These are phyloP conservation scores for Aegotheles bennettii DNA, from an alignment of 2,113 vertebrate genomes.

Conservation along the genomic window DNA sequence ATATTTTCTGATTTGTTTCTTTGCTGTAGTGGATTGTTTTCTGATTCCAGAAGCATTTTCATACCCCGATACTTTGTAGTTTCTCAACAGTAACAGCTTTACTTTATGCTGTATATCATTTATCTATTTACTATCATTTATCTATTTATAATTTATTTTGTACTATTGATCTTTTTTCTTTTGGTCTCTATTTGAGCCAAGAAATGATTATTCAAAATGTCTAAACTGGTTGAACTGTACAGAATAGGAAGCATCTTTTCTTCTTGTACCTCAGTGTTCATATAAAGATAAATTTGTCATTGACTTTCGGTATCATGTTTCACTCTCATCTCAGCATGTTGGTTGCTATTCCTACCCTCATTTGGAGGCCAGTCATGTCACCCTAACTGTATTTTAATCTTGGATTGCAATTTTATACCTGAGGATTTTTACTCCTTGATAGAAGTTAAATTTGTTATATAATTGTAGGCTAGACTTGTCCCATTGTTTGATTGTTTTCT, in stretches of 20 bases:
- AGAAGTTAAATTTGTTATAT: not conserved
- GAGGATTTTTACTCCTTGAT: not conserved
- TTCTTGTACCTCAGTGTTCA: not conserved
- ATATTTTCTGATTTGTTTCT: not conserved
- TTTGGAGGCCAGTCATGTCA: not conserved
- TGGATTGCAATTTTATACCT: not conserved
- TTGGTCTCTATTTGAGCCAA: not conserved
- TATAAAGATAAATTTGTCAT: not conserved
- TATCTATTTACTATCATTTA: too few species aligned
- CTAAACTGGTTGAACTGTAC: not conserved
- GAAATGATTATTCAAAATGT: not conserved
- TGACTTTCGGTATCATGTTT: not conserved
- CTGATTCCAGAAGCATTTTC: not conserved
- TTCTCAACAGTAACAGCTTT: not conserved
- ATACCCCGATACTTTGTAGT: not conserved
- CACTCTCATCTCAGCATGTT: not conserved
- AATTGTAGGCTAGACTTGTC: not conserved
- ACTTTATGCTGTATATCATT: not conserved
- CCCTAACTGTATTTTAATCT: not conserved
- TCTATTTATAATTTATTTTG: too few species aligned
- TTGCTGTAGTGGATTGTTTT: not conserved
- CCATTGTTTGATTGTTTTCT: not conserved
- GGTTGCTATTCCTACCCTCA: not conserved
- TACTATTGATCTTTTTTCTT: too few species aligned
- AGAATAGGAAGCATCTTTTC: not conserved